phyloP scores from a whole-genome alignment of 2,113 vertebrate genomes.

The Gasterosteus nipponicus region DNA sequence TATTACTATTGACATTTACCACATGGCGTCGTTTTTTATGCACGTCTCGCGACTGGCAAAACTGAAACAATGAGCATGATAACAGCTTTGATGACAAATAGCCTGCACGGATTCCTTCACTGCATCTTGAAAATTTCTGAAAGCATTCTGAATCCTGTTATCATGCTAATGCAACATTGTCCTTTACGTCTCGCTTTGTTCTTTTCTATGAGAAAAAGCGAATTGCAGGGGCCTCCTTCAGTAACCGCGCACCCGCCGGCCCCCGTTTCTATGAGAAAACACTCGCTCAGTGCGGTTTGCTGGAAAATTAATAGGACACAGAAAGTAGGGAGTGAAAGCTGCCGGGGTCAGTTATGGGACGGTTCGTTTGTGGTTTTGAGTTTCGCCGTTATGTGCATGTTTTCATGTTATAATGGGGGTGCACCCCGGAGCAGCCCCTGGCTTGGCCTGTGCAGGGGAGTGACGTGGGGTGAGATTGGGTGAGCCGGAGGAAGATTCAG shows the following conservation, averaged over 20 bases:
- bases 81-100: not conserved
- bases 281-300: constrained; percentile 32
- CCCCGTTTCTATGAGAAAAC: constrained; percentile 39
- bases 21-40: constrained; percentile 7
- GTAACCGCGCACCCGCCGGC: constrained; percentile 38
- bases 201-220: constrained; percentile 57
- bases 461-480: constrained; percentile 60
- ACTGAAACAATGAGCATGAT: constrained; percentile 4
- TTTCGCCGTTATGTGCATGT: constrained; percentile 50
- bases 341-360: constrained; percentile 23
- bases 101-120: constrained; percentile 24
- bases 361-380: constrained; percentile 47
- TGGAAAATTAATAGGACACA: constrained; percentile 51
- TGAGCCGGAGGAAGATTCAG: constrained; percentile 78
- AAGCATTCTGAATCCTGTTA: constrained; percentile 57
- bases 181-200: constrained; percentile 67
- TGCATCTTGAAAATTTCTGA: constrained; percentile 43
- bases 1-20: constrained; percentile 7
- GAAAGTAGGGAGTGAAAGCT: constrained; percentile 24
- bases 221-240: constrained; percentile 49
- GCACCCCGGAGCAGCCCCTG: constrained; percentile 41
- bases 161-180: constrained; percentile 65
- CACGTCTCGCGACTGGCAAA: not conserved
- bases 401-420: constrained; percentile 54
- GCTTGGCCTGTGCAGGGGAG: constrained; percentile 46